Evolutionary conservation across 2,888 invertebrate species (phyloP), one percentile per base, ranked within the genome.

Genomic region (Eucera pruinosa): DNA sequence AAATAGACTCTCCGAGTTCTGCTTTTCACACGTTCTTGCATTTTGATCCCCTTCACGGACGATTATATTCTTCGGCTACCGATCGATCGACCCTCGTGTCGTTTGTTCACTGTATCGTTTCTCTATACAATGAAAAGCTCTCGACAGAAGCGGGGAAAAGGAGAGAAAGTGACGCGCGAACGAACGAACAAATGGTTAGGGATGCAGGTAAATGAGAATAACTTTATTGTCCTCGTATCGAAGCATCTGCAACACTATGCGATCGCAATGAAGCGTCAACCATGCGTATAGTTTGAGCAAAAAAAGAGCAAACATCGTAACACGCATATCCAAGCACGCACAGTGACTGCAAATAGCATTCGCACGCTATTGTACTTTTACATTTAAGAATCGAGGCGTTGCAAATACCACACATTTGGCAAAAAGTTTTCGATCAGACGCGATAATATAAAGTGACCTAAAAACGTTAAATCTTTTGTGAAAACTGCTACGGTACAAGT

Each of bases 201-300:
- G 54, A 27, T 65, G 30, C 62, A 65, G 73, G 69, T 74, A 83
- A 83, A 84, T 84, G 78, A 81, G 81, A 83, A 83, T 81, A 69
- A 83, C 78, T 75, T 83, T 64, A 78, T 81, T 78, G 81, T 81
- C 61, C 62, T 62, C 70, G 66, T 68, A 73, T 79, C 70, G 62
- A 48, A 76, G 55, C 70, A 54, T 71, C 72, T 60, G 73, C 64
- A 50, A 36, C 70, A 33, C 58, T 69, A 73, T 68, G 64, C 75
- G 76, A 82, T 80, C 72, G 80, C 36, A 20, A n/a, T n/a, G n/a
- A n/a, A n/a, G n/a, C n/a, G n/a, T n/a, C n/a, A n/a, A n/a, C n/a
- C n/a, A n/a, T n/a, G n/a, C n/a, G n/a, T n/a, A n/a, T n/a, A n/a
- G n/a, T n/a, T n/a, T n/a, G n/a, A n/a, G n/a, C n/a, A n/a, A n/a